A percentile compares a stretch with the other conserved stretches of the same genome.
phyloP scores from a whole-genome alignment of 1,140 invertebrate genomes.

The Leptinotarsa defecta region DNA sequence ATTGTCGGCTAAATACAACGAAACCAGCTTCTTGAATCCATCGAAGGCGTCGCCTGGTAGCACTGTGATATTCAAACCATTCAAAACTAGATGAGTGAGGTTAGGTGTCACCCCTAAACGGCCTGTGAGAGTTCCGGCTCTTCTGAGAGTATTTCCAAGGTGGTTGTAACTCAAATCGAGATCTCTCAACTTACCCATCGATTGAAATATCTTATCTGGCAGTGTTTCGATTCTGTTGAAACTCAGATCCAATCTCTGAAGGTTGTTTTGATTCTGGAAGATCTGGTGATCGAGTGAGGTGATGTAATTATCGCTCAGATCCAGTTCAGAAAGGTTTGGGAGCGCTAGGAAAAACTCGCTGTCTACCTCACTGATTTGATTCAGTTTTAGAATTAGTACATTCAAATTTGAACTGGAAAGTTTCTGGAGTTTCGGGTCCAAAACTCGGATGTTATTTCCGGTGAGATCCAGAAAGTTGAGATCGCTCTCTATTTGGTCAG shows the following conservation, averaged over 20 bases:
- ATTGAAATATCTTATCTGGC: conserved; percentile 39
- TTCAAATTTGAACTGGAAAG: conserved; percentile 31
- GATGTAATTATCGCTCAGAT: conserved; percentile 61
- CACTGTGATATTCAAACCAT: conserved; percentile 42
- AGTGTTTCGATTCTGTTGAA: conserved; percentile 46
- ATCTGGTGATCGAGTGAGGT: conserved; percentile 53
- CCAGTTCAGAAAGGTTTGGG: conserved; percentile 55
- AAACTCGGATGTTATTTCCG: conserved; percentile 45
- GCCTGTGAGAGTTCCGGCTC: conserved; percentile 28
- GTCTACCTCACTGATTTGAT: conserved; percentile 56
- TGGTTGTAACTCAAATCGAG: conserved; percentile 51
- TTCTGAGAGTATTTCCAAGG: conserved; percentile 40
- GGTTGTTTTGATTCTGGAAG: conserved; percentile 54
- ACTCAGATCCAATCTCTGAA: conserved; percentile 58
- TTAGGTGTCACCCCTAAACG: conserved; percentile 40
- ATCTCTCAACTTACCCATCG: conserved; percentile 33
- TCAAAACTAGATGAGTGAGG: conserved; percentile 42
- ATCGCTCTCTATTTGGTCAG: conserved; percentile 36
- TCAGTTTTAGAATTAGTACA: conserved; percentile 47
- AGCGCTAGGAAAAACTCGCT: conserved; percentile 53
- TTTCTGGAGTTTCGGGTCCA: conserved; percentile 35
- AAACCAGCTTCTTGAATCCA: conserved; percentile 35
- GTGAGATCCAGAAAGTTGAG: conserved; percentile 46
- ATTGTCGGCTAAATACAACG: conserved; percentile 49
- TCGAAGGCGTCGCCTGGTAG: conserved; percentile 43